Percentiles rank a stretch among this genome's conserved stretches.
Conservation (phyloP, 2,113 vertebrate genomes). For the Balaeniceps rex region DNA sequence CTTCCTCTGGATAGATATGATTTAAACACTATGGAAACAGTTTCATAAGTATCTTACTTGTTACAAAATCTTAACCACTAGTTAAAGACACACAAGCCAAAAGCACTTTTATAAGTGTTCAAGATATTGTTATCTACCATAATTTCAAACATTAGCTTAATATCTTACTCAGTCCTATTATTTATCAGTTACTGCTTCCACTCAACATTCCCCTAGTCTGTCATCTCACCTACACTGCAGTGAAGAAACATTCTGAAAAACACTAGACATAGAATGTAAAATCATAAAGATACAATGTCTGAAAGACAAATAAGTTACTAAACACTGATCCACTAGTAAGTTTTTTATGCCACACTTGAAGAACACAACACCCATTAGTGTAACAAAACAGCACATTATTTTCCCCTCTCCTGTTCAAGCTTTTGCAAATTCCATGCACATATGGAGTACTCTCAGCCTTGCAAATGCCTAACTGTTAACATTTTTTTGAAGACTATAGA, state of each 20-base stretch:
- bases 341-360: not conserved
- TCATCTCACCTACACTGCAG: not conserved
- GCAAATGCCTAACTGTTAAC: not conserved
- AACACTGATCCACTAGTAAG: not conserved
- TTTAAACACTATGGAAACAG: not conserved
- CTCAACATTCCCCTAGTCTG: not conserved
- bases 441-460: not conserved
- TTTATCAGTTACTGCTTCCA: not conserved
- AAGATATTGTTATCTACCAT: not conserved
- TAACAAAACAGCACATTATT: not conserved
- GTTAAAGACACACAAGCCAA: not conserved
- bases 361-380: fast-evolving
- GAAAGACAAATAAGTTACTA: not conserved
- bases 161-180: not conserved
- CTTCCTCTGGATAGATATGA: not conserved
- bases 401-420: not conserved
- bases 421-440: not conserved
- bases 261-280: fast-evolving
- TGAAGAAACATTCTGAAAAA: not conserved
- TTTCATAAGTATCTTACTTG: not conserved
- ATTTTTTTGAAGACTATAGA: not conserved
- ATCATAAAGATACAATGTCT: no score
- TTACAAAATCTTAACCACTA: not conserved
- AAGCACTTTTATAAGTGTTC: not conserved
- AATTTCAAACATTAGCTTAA: not conserved